These are phyloP conservation scores for Channa argus DNA, from an alignment of 2,113 vertebrate genomes.

Conservation along the genomic window DNA sequence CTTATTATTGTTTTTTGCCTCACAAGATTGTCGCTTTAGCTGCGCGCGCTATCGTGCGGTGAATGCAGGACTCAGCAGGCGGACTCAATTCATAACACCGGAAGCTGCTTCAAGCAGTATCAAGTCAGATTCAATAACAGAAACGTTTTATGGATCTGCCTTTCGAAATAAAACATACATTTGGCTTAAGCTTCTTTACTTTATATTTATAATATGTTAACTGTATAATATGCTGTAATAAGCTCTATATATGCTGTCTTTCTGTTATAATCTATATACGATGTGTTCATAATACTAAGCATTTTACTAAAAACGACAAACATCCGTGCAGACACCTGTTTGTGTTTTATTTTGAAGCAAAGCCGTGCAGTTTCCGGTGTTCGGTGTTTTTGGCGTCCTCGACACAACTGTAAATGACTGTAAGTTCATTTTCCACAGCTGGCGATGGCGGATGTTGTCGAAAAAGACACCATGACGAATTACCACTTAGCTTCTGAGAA, in stretches of 20 bases:
- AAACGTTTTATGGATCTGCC: background rate
- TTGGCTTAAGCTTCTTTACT: too few species aligned
- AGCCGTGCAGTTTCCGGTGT: background rate
- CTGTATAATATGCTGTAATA: too few species aligned
- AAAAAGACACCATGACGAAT: conserved; percentile 87
- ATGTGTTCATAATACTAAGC: too few species aligned
- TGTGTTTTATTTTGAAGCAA: conserved; percentile 35
- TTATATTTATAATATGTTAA: too few species aligned
- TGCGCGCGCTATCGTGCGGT: too few species aligned
- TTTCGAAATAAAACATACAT: conserved; percentile 39
- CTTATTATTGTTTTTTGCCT: too few species aligned
- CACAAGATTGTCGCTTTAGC: too few species aligned
- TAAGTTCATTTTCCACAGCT: conserved; percentile 73
- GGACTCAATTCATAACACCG: background rate
- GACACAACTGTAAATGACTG: conserved; percentile 57
- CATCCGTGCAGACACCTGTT: too few species aligned
- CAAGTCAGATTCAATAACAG: background rate
- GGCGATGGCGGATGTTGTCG: conserved; percentile 93
- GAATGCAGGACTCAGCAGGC: too few species aligned
- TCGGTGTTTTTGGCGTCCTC: background rate
- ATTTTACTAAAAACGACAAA: too few species aligned
- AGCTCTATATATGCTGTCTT: too few species aligned
- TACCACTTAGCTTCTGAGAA: conserved; percentile 80
- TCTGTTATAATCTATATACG: rapidly evolving
- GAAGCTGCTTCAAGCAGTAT: conserved; percentile 18